These are phyloP conservation scores for Limosa lapponica DNA, from an alignment of 2,797 vertebrate species.

Conservation along the genomic window DNA sequence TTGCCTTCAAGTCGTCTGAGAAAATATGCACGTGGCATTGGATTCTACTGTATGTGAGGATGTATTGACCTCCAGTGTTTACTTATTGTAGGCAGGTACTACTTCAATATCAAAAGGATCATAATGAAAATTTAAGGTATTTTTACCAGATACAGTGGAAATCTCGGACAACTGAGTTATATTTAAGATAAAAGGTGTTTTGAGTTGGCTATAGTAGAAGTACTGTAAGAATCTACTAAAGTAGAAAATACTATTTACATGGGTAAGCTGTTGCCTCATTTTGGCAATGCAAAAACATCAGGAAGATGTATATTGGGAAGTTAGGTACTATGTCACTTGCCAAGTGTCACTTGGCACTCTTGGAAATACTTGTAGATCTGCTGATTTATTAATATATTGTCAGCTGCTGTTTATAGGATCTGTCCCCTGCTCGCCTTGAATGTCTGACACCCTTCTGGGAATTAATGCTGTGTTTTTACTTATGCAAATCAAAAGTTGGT, in stretches of 20 bases:
- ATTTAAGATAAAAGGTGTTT: background rate
- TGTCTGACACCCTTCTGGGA: background rate
- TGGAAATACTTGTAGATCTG: constrained; percentile 29
- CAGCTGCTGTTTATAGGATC: constrained; percentile 14
- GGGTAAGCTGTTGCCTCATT: background rate
- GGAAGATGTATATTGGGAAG: background rate
- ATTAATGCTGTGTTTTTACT: constrained; percentile 7
- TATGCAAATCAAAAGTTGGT: constrained; percentile 29
- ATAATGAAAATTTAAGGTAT: background rate
- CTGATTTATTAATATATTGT: constrained; percentile 33
- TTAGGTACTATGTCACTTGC: background rate
- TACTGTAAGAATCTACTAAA: background rate
- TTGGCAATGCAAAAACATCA: constrained; percentile 8
- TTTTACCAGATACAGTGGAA: background rate
- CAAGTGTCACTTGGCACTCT: background rate
- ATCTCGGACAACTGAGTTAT: background rate
- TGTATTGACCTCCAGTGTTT: background rate
- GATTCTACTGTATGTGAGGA: background rate
- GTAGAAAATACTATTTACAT: background rate
- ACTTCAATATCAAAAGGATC: background rate
- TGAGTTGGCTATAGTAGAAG: background rate
- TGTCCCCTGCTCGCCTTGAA: background rate
- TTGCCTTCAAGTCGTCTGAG: background rate
- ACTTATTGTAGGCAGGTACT: background rate
- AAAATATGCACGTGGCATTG: background rate